phyloP scores from a whole-genome alignment of 2,113 vertebrate genomes.

The Phalacrocorax pelagicus region DNA sequence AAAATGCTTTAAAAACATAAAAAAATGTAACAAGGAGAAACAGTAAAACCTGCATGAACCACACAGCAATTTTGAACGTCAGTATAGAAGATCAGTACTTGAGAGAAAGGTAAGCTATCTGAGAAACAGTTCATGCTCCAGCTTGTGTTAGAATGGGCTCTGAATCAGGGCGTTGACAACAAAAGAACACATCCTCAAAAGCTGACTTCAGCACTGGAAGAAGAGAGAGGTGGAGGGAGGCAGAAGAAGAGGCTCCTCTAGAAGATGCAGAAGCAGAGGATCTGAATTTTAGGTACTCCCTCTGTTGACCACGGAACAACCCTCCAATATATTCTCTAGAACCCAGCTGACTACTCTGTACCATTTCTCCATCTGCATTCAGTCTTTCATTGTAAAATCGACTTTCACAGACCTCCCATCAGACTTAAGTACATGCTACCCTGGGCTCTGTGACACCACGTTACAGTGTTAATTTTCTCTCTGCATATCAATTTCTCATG shows the following conservation, averaged over 20 bases:
- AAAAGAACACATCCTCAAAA: not conserved
- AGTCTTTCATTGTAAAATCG: not conserved
- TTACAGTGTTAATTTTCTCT: not conserved
- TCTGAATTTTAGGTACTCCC: not conserved
- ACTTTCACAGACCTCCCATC: not conserved
- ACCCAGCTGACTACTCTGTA: not conserved
- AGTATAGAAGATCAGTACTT: not conserved
- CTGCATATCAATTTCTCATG: not conserved
- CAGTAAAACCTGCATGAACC: not conserved
- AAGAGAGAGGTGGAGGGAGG: not conserved
- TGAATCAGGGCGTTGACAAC: not conserved
- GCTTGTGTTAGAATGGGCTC: not conserved
- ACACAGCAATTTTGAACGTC: fast-evolving
- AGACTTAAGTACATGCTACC: not conserved
- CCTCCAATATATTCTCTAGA: not conserved
- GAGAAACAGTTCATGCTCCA: not conserved
- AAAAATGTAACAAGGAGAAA: not conserved
- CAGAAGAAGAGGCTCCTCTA: not conserved
- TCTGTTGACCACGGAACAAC: not conserved
- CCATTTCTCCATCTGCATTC: not conserved
- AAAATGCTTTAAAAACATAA: not conserved
- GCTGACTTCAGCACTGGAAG: not conserved
- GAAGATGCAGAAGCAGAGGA: not conserved
- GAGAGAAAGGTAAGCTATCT: not conserved
- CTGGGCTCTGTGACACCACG: not conserved